Conservation (phyloP, 2,888 invertebrate species). For the Melanargia galathea region DNA sequence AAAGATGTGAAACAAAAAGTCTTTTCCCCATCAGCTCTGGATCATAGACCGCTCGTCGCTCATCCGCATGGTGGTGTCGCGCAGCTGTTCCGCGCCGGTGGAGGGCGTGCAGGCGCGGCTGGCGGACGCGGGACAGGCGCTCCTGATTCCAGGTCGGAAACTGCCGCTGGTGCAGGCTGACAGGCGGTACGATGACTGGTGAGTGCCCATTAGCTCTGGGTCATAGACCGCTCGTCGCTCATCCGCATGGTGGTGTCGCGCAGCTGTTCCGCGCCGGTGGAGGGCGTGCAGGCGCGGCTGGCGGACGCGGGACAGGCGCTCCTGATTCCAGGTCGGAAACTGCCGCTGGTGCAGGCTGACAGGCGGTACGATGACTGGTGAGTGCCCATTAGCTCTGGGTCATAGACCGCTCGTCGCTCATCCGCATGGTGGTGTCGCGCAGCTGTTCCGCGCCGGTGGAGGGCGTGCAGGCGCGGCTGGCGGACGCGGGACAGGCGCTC, state of each 20-base stretch:
- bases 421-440: slow-evolving; percentile 91
- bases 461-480: slow-evolving; percentile 87
- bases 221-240: slow-evolving; percentile 86
- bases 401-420: slow-evolving; percentile 87
- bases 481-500: slow-evolving; percentile 86
- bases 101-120: slow-evolving; percentile 87
- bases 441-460: slow-evolving; percentile 86
- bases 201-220: slow-evolving; percentile 38
- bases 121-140: slow-evolving; percentile 86
- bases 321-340: slow-evolving; percentile 87
- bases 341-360: slow-evolving; percentile 70
- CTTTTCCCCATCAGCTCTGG: slow-evolving; percentile 86
- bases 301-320: slow-evolving; percentile 87
- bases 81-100: slow-evolving; percentile 86
- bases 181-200: slow-evolving; percentile 85
- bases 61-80: slow-evolving; percentile 91
- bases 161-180: slow-evolving; percentile 70
- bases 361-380: slow-evolving; percentile 85
- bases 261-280: slow-evolving; percentile 85
- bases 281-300: slow-evolving; percentile 87
- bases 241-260: slow-evolving; percentile 92
- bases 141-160: slow-evolving; percentile 88
- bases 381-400: slow-evolving; percentile 36
- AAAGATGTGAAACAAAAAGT: no score
- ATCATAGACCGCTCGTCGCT: slow-evolving; percentile 92